Conservation (phyloP, 2,113 vertebrate genomes). For the Anguilla japonica region DNA sequence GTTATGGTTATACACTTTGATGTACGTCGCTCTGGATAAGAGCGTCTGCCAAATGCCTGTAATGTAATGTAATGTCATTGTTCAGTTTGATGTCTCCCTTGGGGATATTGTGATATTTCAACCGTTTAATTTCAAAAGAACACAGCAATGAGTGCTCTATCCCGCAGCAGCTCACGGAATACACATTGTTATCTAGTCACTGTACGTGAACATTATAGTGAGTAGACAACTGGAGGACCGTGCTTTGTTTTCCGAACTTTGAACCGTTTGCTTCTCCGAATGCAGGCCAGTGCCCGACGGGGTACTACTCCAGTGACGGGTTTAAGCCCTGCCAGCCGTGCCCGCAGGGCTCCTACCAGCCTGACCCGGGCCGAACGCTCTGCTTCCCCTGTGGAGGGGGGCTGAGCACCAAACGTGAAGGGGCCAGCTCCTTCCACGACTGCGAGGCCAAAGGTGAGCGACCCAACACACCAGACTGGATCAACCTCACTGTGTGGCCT, state of each 20-base stretch:
- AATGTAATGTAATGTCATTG: too few relatives aligned
- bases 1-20: too few relatives aligned
- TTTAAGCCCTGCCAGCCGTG: slow-evolving; percentile 92
- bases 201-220: background rate
- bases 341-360: slow-evolving; percentile 86
- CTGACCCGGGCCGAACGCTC: slow-evolving; percentile 85
- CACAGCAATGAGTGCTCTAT: too few relatives aligned
- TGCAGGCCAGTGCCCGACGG: slow-evolving; percentile 88
- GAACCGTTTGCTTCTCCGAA: slow-evolving; percentile 19
- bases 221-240: background rate
- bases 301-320: slow-evolving; percentile 85
- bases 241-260: background rate
- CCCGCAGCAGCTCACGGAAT: too few relatives aligned
- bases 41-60: too few relatives aligned
- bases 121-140: too few relatives aligned
- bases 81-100: too few relatives aligned
- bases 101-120: too few relatives aligned
- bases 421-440: slow-evolving; percentile 90
- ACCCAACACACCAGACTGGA: background rate
- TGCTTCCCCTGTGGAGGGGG: slow-evolving; percentile 94
- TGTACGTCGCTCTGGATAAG: too few relatives aligned
- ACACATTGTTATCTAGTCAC: too few relatives aligned
- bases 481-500: background rate
- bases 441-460: slow-evolving; percentile 91
- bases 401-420: slow-evolving; percentile 87